phyloP scores from a whole-genome alignment of 37 sponge, comb jelly and placozoan species.

The Eunapius fragilis region DNA sequence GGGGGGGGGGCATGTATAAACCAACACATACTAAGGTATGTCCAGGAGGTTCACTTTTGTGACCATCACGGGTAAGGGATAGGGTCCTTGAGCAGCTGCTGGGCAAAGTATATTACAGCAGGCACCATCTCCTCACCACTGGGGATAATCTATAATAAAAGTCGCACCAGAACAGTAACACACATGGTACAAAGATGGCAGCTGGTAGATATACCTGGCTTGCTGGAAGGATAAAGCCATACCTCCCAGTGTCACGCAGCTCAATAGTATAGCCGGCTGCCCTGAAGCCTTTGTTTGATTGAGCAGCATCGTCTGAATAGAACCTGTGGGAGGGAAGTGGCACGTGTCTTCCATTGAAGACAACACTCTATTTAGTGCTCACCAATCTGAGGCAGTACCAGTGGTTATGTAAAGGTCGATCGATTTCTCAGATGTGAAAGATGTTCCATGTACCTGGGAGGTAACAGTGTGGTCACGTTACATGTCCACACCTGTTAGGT shows the following conservation, averaged over 20 bases:
- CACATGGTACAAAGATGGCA: background rate
- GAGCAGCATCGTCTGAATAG: slow-evolving; percentile 47
- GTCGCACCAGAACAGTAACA: background rate
- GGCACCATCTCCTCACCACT: slow-evolving; percentile 60
- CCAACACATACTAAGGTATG: too few species aligned
- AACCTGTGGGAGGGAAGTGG: slow-evolving; percentile 30
- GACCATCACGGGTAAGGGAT: background rate
- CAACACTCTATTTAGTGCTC: background rate
- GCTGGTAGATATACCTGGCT: too few species aligned
- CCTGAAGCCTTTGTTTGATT: slow-evolving; percentile 37
- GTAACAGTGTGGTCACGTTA: background rate
- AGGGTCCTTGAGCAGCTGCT: slow-evolving; percentile 28
- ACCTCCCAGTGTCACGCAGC: slow-evolving; percentile 66
- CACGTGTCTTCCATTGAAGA: too few species aligned
- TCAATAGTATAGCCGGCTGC: slow-evolving; percentile 68
- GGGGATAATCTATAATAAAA: slow-evolving; percentile 45
- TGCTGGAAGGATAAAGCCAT: slow-evolving; percentile 62
- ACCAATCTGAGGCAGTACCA: slow-evolving; percentile 75
- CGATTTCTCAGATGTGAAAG: slow-evolving; percentile 35
- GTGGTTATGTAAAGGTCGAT: slow-evolving; percentile 56
- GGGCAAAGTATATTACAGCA: slow-evolving; percentile 45
- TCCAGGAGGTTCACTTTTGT: too few species aligned
- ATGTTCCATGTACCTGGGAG: slow-evolving; percentile 14
- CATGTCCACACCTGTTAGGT: background rate
- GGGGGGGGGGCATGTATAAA: too few species aligned